A percentile compares a stretch with the other conserved stretches of the same genome.
phyloP scores from a whole-genome alignment of 2,797 vertebrate species.

The Tiaroga cobitis region DNA sequence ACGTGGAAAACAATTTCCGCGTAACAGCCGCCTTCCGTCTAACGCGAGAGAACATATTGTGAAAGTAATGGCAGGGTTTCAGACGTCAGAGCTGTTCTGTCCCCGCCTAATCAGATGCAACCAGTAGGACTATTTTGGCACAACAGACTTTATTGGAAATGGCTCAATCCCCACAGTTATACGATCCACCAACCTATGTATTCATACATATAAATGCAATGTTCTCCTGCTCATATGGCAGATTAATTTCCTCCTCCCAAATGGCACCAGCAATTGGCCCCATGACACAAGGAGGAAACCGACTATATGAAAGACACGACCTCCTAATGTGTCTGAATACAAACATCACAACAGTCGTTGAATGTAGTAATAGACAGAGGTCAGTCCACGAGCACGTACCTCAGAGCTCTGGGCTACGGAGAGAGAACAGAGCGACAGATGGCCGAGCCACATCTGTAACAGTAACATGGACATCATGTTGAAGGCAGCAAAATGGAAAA shows the following conservation, averaged over 20 bases:
- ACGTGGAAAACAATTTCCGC: slow-evolving; percentile 70
- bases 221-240: slow-evolving; percentile 65
- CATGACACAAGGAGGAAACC: slow-evolving; percentile 52
- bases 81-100: slow-evolving; percentile 53
- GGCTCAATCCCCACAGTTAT: slow-evolving; percentile 51
- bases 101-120: slow-evolving; percentile 21
- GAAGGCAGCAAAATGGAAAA: not conserved
- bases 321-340: slow-evolving; percentile 70
- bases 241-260: slow-evolving; percentile 57
- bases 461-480: not conserved
- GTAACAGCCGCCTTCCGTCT: slow-evolving; percentile 71
- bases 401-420: slow-evolving; percentile 15
- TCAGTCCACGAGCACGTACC: slow-evolving; percentile 60
- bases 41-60: slow-evolving; percentile 65
- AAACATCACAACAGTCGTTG: slow-evolving; percentile 64
- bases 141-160: slow-evolving; percentile 9
- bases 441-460: not conserved
- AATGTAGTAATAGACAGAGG: slow-evolving; percentile 63
- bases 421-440: slow-evolving; percentile 2
- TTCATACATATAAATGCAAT: slow-evolving; percentile 61
- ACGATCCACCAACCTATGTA: slow-evolving; percentile 62
- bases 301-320: slow-evolving; percentile 71
- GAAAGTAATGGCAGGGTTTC: slow-evolving; percentile 65
- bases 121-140: slow-evolving; percentile 14
- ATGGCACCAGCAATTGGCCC: slow-evolving; percentile 55